These are phyloP conservation scores for Charaxes varanes DNA, from an alignment of 1,140 invertebrate genomes.

Conservation along the genomic window DNA sequence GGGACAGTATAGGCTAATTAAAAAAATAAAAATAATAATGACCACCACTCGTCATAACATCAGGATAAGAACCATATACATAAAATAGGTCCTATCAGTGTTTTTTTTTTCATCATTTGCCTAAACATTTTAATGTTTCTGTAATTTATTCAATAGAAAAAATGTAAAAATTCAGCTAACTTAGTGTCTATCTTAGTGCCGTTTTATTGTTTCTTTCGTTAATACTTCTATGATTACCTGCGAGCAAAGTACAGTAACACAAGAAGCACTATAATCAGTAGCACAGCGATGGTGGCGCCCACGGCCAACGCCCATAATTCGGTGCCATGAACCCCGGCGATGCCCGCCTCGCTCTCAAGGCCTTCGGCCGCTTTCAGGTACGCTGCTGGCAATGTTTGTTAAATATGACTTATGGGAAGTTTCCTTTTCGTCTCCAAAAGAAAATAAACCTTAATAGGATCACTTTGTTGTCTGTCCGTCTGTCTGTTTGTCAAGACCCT, in stretches of 20 bases:
- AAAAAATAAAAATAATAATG: conserved; percentile 1
- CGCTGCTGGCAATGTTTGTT: conserved; percentile 66
- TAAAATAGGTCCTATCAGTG: no score
- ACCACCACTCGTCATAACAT: no score
- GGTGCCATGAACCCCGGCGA: conserved; percentile 69
- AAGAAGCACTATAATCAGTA: conserved; percentile 78
- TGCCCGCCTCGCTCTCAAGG: conserved; percentile 75
- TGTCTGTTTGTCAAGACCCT: no score
- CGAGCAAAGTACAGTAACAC: conserved; percentile 78
- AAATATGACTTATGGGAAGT: not conserved
- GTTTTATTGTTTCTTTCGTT: not conserved
- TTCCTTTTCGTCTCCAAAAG: no score
- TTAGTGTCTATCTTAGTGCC: not conserved
- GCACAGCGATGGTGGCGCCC: conserved; percentile 65
- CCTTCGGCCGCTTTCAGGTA: conserved; percentile 80
- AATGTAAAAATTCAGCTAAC: no score
- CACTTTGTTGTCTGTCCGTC: no score
- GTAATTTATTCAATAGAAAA: no score
- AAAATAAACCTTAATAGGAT: no score
- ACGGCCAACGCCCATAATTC: conserved; percentile 65
- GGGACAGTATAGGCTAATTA: no score
- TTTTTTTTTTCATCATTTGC: no score
- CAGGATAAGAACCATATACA: no score
- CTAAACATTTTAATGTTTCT: no score
- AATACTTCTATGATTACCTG: conserved; percentile 59